A percentile compares a stretch with the other conserved stretches of the same genome.
Conservation (phyloP, 2,888 invertebrate genomes). For the Meganola albula region DNA sequence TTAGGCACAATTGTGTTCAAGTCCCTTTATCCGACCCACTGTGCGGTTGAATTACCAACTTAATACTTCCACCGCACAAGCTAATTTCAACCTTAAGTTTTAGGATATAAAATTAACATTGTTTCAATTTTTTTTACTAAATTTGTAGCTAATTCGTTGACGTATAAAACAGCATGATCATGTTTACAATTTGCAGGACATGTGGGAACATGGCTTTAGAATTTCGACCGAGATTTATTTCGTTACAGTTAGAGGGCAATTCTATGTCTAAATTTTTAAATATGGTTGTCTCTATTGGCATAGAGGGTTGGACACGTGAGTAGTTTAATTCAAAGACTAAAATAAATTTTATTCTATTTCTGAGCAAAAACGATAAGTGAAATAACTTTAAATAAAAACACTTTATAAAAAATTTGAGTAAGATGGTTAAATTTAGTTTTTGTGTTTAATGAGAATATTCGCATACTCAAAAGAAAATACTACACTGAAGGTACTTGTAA, state of each 20-base stretch:
- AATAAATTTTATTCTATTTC: no score
- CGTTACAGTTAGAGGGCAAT: constrained; percentile 21
- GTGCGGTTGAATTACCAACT: constrained; percentile 31
- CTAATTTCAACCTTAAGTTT: constrained; percentile 2
- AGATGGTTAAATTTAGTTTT: no score
- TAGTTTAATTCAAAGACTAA: no score
- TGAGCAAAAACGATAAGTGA: no score
- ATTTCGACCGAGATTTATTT: constrained; percentile 47
- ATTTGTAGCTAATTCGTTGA: constrained; percentile 25
- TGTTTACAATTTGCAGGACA: constrained; percentile 55
- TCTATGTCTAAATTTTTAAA: constrained; percentile 18
- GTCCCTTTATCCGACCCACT: constrained; percentile 46
- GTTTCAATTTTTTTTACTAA: neutral
- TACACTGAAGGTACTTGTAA: no score
- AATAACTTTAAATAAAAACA: no score
- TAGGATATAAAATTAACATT: rapidly evolving
- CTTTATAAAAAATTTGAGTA: no score
- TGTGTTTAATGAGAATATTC: no score
- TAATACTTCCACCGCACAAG: neutral
- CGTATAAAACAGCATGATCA: constrained; percentile 43
- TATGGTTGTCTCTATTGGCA: constrained; percentile 2
- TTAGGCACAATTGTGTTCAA: constrained; percentile 56
- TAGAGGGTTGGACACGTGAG: no score
- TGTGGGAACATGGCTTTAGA: constrained; percentile 56
- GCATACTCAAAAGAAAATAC: no score